Conservation (phyloP, 2,797 vertebrate genomes). For the Sphenopsis melanotis region DNA sequence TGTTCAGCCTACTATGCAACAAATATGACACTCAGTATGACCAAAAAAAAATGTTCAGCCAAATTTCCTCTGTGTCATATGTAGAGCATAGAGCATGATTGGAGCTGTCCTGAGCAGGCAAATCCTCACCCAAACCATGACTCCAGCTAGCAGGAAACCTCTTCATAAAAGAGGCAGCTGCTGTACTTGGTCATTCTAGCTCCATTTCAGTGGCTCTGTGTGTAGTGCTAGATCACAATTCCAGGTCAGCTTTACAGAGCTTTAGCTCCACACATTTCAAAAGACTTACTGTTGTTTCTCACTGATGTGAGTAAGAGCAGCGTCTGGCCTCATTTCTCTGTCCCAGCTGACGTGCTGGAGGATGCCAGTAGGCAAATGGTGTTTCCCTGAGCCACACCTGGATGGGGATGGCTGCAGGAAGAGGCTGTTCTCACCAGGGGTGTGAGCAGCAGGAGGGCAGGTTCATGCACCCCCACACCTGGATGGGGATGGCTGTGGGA, state of each 20-base stretch:
- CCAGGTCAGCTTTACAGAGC: not conserved
- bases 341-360: not conserved
- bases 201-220: not conserved
- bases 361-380: accelerated
- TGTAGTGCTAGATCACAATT: not conserved
- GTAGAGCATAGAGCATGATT: not conserved
- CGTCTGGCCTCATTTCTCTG: not conserved
- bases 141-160: not conserved
- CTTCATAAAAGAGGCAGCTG: not conserved
- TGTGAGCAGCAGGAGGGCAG: not conserved
- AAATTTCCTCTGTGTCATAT: not conserved
- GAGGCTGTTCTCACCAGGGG: not conserved
- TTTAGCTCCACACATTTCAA: not conserved
- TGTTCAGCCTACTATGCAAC: not conserved
- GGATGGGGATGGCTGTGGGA: too few species aligned
- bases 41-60: not conserved
- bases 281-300: not conserved
- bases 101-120: accelerated
- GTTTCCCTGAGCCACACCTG: not conserved
- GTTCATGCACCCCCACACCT: not conserved
- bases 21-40: not conserved
- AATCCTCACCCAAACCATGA: not conserved
- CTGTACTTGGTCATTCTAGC: not conserved
- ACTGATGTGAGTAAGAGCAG: not conserved
- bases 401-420: accelerated